Evolutionary conservation across 2,888 invertebrate genomes (phyloP), one percentile per base, ranked within the genome.

Genomic region (Scrobipalpa costella): DNA sequence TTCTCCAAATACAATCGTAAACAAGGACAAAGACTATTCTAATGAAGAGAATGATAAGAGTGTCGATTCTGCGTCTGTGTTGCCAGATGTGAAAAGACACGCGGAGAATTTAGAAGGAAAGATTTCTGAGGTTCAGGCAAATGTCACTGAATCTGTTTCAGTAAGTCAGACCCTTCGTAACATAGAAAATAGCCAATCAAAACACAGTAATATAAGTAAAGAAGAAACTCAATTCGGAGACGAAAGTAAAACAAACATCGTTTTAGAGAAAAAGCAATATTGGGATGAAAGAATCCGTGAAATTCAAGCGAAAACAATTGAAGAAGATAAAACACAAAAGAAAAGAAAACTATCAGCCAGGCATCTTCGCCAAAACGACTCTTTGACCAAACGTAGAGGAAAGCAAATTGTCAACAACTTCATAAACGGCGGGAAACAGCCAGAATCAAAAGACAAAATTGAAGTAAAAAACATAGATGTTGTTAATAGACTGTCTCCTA

Each of bases 81-180:
- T 63, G 64, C 73, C 90, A 92, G 92, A 92, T 88, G 92, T 91
- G 92, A 92, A 86, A 74, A 89, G 90, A 92, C 86, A 84, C 75
- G 74, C 76, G 70, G 75, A 73, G 67, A 66, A 77, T 76, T 70
- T 78, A 76, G 88, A 88, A 85, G 88, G 87, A 77, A 78, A 75
- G 91, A 91, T 90, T 92, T 92, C 91, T 88, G 90, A 89, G 88
- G 86, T 92, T 92, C 92, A 92, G 91, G 71, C 81, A 80, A 85
- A 81, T 83, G 86, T 80, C 83, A 86, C 90, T 92, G 92, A 92
- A 90, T 91, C 86, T 77, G 78, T 83, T 84, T 90, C 89, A 90
- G 91, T 73, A 91, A 91, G 90, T 91, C 90, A 81, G 73, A 73
- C 75, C 88, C 89, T 90, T 90, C 86, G 73, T 67, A 68, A 70